These are phyloP conservation scores for Pedionomus torquatus DNA, from an alignment of 2,113 vertebrate genomes.

Conservation along the genomic window DNA sequence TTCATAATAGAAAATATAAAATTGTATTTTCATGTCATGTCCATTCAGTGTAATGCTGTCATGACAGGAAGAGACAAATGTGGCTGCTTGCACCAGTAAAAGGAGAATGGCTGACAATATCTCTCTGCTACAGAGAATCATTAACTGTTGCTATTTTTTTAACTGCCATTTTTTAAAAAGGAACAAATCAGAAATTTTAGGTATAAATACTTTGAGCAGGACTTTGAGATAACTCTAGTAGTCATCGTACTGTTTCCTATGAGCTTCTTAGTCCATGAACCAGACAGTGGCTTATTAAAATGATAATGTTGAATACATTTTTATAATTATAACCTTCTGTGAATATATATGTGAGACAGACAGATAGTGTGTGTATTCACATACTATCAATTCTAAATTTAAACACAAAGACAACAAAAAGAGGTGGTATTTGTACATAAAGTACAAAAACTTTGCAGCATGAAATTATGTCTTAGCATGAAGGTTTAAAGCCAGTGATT, in stretches of 20 bases:
- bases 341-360: background rate
- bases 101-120: background rate
- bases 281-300: background rate
- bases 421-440: background rate
- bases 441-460: background rate
- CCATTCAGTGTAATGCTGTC: background rate
- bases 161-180: background rate
- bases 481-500: background rate
- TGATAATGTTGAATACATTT: background rate
- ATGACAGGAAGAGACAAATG: background rate
- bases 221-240: background rate
- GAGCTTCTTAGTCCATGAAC: background rate
- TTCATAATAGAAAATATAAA: background rate
- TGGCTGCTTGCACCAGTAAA: background rate
- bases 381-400: background rate
- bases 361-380: background rate
- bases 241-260: background rate
- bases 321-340: background rate
- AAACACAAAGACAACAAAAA: background rate
- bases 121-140: background rate
- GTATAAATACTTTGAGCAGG: background rate
- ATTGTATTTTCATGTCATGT: background rate
- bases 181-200: background rate
- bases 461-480: background rate
- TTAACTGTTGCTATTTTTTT: background rate